phyloP scores from a whole-genome alignment of 2,888 invertebrate genomes.

The Monochamus alternatus region DNA sequence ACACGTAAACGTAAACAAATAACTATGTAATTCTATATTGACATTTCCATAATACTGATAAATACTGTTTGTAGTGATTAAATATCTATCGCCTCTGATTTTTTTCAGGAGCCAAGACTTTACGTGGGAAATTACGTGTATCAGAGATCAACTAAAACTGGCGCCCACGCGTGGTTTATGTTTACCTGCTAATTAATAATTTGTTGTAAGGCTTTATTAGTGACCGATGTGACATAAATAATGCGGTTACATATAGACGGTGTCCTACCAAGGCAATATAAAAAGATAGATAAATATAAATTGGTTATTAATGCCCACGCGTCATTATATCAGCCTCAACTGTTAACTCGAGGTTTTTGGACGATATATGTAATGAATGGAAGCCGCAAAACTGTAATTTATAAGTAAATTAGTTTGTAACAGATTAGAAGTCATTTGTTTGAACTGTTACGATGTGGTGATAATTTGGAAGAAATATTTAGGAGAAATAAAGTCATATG shows the following conservation, averaged over 20 bases:
- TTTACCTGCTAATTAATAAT: constrained; percentile 9
- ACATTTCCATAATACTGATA: neutral
- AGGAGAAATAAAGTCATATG: too few relatives aligned
- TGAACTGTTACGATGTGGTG: too few relatives aligned
- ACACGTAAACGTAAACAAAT: neutral
- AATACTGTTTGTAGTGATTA: neutral
- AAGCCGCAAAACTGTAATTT: too few relatives aligned
- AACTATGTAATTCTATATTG: neutral
- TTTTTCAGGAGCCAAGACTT: neutral
- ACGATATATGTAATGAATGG: neutral
- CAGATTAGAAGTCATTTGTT: too few relatives aligned
- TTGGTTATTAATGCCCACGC: constrained; percentile 13
- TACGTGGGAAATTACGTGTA: neutral
- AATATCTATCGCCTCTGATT: neutral
- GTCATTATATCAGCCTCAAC: neutral
- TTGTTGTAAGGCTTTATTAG: constrained; percentile 9
- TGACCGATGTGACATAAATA: neutral
- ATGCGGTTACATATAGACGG: constrained; percentile 1
- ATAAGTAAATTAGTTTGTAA: too few relatives aligned
- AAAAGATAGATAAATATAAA: constrained; percentile 3
- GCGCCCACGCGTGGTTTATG: neutral
- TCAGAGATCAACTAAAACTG: neutral
- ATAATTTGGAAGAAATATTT: too few relatives aligned
- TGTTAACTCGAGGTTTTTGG: neutral
- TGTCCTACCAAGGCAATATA: constrained; percentile 5